phyloP scores from a whole-genome alignment of 2,888 invertebrate species.

The Hylaea fasciaria region DNA sequence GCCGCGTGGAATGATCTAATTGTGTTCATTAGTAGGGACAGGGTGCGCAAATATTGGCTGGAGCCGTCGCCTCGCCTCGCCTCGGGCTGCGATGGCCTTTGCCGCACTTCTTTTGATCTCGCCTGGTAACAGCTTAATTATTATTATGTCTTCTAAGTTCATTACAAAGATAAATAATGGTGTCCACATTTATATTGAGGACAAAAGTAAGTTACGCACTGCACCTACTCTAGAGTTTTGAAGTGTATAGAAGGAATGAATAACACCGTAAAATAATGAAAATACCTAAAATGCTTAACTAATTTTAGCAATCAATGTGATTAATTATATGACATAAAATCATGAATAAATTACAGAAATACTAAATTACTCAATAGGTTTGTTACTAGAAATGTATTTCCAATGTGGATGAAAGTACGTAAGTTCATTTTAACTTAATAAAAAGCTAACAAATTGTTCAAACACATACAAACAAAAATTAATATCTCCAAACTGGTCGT shows the following conservation, averaged over 20 bases:
- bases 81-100: slow-evolving; percentile 50
- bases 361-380: no score
- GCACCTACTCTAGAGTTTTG: no score
- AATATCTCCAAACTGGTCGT: slow-evolving; percentile 45
- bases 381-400: background rate
- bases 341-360: no score
- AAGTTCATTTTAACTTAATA: background rate
- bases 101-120: slow-evolving; percentile 46
- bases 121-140: slow-evolving; percentile 36
- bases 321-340: no score
- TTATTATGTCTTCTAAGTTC: slow-evolving; percentile 5
- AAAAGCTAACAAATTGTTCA: background rate
- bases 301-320: no score
- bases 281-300: no score
- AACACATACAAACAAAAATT: slow-evolving; percentile 34
- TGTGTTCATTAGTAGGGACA: slow-evolving; percentile 83
- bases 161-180: background rate
- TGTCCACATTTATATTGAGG: no score
- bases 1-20: slow-evolving; percentile 85
- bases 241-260: no score
- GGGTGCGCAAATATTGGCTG: slow-evolving; percentile 82
- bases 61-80: slow-evolving; percentile 64
- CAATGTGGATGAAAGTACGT: background rate
- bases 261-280: no score
- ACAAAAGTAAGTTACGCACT: no score